Evolutionary conservation across 2,888 invertebrate species (phyloP).

Genomic region (Stegophylla sp.): DNA sequence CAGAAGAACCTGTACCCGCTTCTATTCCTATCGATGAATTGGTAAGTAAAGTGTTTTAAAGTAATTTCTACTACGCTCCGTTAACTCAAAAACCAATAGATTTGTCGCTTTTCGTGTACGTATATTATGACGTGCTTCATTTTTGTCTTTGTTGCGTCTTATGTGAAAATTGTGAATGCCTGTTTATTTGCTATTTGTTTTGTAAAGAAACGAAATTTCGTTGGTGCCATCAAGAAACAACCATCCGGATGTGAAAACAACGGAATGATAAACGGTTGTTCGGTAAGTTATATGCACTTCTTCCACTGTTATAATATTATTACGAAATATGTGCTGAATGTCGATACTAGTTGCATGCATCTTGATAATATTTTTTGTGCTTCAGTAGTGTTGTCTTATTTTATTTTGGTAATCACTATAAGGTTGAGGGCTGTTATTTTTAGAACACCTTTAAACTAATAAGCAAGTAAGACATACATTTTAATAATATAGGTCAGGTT

Average conservation of each 20-base stretch:
- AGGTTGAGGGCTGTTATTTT: not conserved
- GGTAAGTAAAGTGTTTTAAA: conserved; percentile 65
- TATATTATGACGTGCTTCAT: conserved; percentile 3
- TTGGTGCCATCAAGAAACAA: conserved; percentile 42
- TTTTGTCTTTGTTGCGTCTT: conserved; percentile 23
- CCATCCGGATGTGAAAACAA: conserved; percentile 53
- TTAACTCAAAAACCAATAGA: conserved; percentile 12
- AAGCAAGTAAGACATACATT: conserved; percentile 5
- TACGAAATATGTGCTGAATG: not conserved
- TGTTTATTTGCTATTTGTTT: conserved; percentile 58
- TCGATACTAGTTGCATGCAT: not conserved
- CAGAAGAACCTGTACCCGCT: conserved; percentile 65
- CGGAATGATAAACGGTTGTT: conserved; percentile 55
- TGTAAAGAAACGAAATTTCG: conserved; percentile 56
- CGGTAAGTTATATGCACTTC: conserved; percentile 36
- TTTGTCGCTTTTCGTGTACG: conserved; percentile 23
- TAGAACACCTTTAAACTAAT: conserved; percentile 15
- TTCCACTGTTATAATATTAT: conserved; percentile 14
- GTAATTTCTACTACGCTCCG: conserved; percentile 4
- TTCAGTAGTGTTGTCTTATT: not conserved
- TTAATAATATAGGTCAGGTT: conserved; percentile 4
- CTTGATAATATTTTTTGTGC: not conserved
- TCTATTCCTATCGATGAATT: conserved; percentile 68
- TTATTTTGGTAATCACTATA: conserved; percentile 7
- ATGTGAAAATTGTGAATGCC: conserved; percentile 19